These are phyloP conservation scores for Empis livida DNA, from an alignment of 2,888 invertebrate species.

Conservation along the genomic window DNA sequence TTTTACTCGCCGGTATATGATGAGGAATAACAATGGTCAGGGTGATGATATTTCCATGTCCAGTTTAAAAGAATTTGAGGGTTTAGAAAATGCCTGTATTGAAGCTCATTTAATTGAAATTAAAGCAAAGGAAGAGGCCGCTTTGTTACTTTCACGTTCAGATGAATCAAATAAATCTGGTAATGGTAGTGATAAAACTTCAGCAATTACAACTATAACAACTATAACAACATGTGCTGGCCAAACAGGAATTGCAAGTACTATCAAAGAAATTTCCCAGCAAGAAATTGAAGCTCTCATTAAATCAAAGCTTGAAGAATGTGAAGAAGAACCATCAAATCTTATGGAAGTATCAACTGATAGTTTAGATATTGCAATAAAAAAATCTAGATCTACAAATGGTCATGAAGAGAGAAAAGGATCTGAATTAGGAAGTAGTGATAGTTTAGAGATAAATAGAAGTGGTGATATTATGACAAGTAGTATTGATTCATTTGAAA, in stretches of 20 bases:
- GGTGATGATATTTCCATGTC: slow-evolving; percentile 77
- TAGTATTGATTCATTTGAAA: slow-evolving; percentile 41
- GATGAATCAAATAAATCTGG: slow-evolving; percentile 36
- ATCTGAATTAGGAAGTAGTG: slow-evolving; percentile 47
- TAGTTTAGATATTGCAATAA: slow-evolving; percentile 39
- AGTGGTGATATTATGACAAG: slow-evolving; percentile 42
- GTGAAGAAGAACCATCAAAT: slow-evolving; percentile 29
- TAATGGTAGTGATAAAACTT: slow-evolving; percentile 17
- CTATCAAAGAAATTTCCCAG: slow-evolving; percentile 14
- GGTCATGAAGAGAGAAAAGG: slow-evolving; percentile 31
- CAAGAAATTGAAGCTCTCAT: slow-evolving; percentile 29
- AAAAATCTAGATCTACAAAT: slow-evolving; percentile 22
- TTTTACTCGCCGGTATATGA: slow-evolving; percentile 55
- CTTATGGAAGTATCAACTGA: slow-evolving; percentile 49
- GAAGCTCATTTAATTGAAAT: slow-evolving; percentile 74
- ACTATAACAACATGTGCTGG: slow-evolving; percentile 21
- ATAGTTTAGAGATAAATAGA: slow-evolving; percentile 52
- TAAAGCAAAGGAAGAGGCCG: slow-evolving; percentile 75
- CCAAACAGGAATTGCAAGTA: slow-evolving; percentile 14
- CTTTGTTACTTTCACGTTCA: slow-evolving; percentile 46
- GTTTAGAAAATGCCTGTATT: slow-evolving; percentile 74
- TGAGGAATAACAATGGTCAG: slow-evolving; percentile 59
- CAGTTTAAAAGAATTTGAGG: slow-evolving; percentile 86
- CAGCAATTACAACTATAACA: slow-evolving; percentile 19
- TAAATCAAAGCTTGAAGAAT: slow-evolving; percentile 32